phyloP scores from a whole-genome alignment of 2,113 vertebrate species.

The Cacatua alba region DNA sequence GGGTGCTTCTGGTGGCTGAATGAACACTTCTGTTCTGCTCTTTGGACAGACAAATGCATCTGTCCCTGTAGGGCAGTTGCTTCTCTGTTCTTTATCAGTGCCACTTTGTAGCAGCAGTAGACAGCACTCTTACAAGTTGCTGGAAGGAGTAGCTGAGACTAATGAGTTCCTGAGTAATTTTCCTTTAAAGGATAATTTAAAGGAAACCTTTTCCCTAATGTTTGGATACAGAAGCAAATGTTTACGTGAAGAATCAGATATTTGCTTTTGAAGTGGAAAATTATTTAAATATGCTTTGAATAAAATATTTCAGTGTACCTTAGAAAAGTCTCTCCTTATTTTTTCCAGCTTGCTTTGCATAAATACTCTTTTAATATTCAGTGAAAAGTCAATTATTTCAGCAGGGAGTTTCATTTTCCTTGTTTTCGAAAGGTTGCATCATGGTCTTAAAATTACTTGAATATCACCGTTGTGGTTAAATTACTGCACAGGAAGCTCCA shows the following conservation, averaged over 20 bases:
- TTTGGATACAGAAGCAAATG: not conserved
- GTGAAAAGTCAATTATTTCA: conserved; percentile 21
- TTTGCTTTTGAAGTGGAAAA: not conserved
- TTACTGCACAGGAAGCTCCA: not conserved
- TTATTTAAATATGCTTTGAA: not conserved
- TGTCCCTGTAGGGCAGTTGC: not conserved
- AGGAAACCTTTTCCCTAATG: not conserved
- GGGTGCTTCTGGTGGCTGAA: not conserved
- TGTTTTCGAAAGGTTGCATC: not conserved
- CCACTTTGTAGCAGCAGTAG: not conserved
- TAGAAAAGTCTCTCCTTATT: not conserved
- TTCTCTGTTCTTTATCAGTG: not conserved
- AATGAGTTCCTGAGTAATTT: not conserved
- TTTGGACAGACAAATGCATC: not conserved
- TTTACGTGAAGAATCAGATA: not conserved
- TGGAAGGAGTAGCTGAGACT: not conserved
- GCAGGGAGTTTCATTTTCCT: not conserved
- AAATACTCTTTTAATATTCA: not conserved
- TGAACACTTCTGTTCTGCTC: not conserved
- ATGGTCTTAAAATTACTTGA: not conserved
- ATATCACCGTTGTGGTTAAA: not conserved
- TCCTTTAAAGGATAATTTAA: not conserved
- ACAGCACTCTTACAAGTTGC: not conserved
- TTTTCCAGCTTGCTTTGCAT: not conserved
- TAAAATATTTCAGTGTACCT: not conserved